Base-by-base conservation (phyloP, 35 echinoderm and acorn worm species). In the Lytechinus variegatus region DNA sequence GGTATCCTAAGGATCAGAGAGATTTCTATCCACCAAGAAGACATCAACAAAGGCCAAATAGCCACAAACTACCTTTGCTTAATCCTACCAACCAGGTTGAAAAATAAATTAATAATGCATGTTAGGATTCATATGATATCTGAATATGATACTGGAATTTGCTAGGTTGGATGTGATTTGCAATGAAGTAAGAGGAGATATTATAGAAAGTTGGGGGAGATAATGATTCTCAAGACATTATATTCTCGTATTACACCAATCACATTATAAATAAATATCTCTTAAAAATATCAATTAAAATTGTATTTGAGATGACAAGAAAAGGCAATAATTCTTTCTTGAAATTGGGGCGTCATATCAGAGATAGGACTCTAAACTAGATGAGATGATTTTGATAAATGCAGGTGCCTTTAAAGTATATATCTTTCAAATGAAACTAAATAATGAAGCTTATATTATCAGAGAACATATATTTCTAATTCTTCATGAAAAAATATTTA, bases 11-110 rank as follows among this genome's bases (percentile, higher is more conserved):
- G 89, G 56, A 97, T 86, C 52, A 87, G 3, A 86, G 52, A 61
- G 96, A 99, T 52, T 28, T 93, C 28, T 97, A 97, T 60, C 98
- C 97, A 87, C 96, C 96, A 27, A 95, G 96, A 54, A 94, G 98
- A 89, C 96, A 97, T 56, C 98, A 99, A 92, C 61, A 60, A 52
- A 91, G 97, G 44, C 96, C 96, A 79, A 96, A 95, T 55, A 96
- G 61, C 54, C 92, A 91, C 12, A 44, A 89, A 27, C 92, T 97
- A 10, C 96, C 96, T 21, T 54, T 51, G 52, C 4, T 57, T 10
- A 93, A 90, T 90, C 11, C 88, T 52, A 54, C 28, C n/a, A 90
- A 10, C 28, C 28, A 90, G 88, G 27, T 13, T 52, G 27, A 33
- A 54, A 90, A 90, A 29, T 90, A 90, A 58, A 11, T 58, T 58